Evolutionary conservation across 2,113 vertebrate genomes (phyloP).

Genomic region (Sylvilagus bachmani): DNA sequence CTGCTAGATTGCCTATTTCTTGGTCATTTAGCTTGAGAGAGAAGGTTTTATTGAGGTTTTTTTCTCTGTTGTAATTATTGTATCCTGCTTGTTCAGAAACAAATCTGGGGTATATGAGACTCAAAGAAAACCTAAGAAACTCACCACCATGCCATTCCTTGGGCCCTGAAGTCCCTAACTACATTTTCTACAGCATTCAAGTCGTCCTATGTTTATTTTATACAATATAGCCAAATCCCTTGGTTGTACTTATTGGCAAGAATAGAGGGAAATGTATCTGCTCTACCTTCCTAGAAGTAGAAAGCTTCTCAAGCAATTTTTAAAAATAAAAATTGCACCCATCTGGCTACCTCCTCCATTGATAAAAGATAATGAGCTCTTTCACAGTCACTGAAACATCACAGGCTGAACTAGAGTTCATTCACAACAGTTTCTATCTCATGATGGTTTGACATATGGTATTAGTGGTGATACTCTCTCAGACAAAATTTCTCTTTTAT

Average conservation of each 20-base stretch:
- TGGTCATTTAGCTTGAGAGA: constrained; percentile 19
- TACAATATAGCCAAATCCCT: neutral
- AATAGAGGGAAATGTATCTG: neutral
- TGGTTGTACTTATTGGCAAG: neutral
- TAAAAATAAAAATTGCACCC: neutral
- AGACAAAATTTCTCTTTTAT: constrained; percentile 41
- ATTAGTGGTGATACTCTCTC: neutral
- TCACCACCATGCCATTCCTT: neutral
- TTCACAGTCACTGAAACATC: constrained; percentile 16
- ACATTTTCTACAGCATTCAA: neutral
- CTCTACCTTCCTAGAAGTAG: neutral
- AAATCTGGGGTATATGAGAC: neutral
- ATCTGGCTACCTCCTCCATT: neutral
- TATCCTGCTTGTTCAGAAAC: neutral
- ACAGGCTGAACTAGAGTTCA: neutral
- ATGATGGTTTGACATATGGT: neutral
- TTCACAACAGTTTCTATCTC: constrained; percentile 9
- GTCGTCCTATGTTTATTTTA: constrained; percentile 16
- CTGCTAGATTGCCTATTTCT: neutral
- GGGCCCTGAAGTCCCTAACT: neutral
- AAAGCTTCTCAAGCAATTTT: constrained; percentile 4
- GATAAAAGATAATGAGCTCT: neutral
- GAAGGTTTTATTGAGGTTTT: neutral
- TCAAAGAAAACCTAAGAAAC: neutral
- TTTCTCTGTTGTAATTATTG: neutral